phyloP scores from a whole-genome alignment of 2,797 vertebrate species.

The Hybognathus amarus region DNA sequence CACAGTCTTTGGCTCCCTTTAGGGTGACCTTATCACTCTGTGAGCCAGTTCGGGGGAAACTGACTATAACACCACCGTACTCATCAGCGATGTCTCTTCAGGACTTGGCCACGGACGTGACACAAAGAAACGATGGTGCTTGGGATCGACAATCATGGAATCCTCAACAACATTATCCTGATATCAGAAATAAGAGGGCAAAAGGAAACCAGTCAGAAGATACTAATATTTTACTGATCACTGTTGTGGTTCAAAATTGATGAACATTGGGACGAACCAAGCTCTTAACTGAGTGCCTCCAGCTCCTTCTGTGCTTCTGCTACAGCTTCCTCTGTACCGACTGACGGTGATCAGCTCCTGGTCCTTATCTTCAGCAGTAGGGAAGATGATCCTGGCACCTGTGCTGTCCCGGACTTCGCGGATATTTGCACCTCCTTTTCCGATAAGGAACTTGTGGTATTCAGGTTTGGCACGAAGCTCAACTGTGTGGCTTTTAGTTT shows the following conservation, averaged over 20 bases:
- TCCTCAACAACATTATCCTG: constrained; percentile 97
- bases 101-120: constrained; percentile 92
- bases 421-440: constrained; percentile 96
- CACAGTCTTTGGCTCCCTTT: constrained; percentile 98
- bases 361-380: constrained; percentile 91
- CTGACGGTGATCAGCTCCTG: constrained; percentile 97
- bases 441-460: constrained; percentile 99
- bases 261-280: constrained; percentile 75
- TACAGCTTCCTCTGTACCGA: constrained; percentile 95
- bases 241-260: neutral
- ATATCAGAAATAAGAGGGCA: neutral
- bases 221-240: neutral
- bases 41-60: constrained; percentile 91
- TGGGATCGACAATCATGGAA: constrained; percentile 89
- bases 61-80: constrained; percentile 96
- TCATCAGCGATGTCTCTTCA: constrained; percentile 95
- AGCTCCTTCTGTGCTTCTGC: constrained; percentile 93
- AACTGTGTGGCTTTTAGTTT: constrained; percentile 95
- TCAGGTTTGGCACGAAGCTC: constrained; percentile 97
- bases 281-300: constrained; percentile 91
- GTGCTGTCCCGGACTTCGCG: constrained; percentile 97
- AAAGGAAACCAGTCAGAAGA: neutral
- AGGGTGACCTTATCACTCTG: constrained; percentile 94
- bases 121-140: constrained; percentile 96
- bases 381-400: constrained; percentile 95